A percentile compares a stretch with the other conserved stretches of the same genome.
These are phyloP conservation scores for Platyscapa corneri DNA, from an alignment of 1,140 invertebrate genomes.

Conservation along the genomic window DNA sequence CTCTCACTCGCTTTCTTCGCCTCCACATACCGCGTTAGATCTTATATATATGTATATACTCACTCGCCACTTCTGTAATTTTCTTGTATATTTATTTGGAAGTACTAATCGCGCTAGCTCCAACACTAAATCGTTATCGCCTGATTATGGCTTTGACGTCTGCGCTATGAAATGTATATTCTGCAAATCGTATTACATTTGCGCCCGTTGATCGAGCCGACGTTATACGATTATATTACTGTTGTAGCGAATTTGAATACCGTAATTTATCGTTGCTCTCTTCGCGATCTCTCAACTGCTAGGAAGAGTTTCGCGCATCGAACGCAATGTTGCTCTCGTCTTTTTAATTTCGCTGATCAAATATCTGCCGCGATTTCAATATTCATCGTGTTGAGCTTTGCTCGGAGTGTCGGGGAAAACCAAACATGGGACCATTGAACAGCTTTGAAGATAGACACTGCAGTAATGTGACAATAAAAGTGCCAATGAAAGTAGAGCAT, in stretches of 20 bases:
- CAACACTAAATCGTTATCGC: neutral
- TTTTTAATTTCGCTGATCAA: too few relatives aligned
- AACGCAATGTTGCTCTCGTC: too few relatives aligned
- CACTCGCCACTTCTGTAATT: neutral
- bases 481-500: neutral
- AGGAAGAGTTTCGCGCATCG: too few relatives aligned
- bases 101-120: conserved; percentile 29
- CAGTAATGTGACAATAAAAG: neutral
- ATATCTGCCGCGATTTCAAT: too few relatives aligned
- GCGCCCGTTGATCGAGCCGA: neutral
- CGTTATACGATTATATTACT: too few relatives aligned
- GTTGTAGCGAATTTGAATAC: too few relatives aligned
- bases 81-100: conserved; percentile 28
- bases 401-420: too few relatives aligned
- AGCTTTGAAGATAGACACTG: neutral
- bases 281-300: too few relatives aligned
- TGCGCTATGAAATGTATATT: neutral
- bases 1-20: neutral
- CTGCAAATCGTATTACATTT: neutral
- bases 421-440: neutral
- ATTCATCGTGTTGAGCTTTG: too few relatives aligned
- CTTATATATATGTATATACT: neutral
- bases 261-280: too few relatives aligned
- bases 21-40: neutral
- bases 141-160: neutral